These are phyloP conservation scores for Oncorhynchus clarkii DNA, from an alignment of 2,113 vertebrate genomes.

Conservation along the genomic window DNA sequence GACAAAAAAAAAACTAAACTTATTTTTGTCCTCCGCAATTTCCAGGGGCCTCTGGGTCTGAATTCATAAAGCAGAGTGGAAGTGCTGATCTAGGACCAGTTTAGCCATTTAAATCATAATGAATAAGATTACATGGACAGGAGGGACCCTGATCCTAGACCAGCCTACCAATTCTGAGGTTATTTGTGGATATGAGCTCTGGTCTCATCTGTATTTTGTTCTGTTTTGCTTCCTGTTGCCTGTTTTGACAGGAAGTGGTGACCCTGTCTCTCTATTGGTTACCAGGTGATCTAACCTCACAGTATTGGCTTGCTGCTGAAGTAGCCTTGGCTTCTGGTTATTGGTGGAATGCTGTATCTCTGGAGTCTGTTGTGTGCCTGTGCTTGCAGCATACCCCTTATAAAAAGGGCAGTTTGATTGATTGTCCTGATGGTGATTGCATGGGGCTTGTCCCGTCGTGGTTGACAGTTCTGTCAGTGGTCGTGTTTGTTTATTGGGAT, in stretches of 20 bases:
- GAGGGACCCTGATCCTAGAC: too few relatives aligned
- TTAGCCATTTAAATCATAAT: too few relatives aligned
- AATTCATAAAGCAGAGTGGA: too few relatives aligned
- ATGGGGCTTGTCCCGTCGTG: neutral
- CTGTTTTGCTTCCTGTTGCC: slow-evolving; percentile 12
- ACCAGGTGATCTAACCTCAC: slow-evolving; percentile 30
- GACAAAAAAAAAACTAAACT: too few relatives aligned
- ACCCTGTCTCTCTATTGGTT: slow-evolving; percentile 6
- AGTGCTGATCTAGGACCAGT: too few relatives aligned
- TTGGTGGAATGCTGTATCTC: neutral
- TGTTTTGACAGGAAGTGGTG: slow-evolving; percentile 36
- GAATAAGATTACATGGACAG: too few relatives aligned
- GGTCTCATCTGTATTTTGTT: neutral
- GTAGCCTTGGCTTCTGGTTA: slow-evolving; percentile 15
- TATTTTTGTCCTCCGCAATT: too few relatives aligned
- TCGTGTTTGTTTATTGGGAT: neutral
- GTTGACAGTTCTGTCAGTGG: neutral
- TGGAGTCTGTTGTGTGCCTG: slow-evolving; percentile 21
- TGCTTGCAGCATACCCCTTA: slow-evolving; percentile 31
- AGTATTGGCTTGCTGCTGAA: neutral
- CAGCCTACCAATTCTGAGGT: too few relatives aligned
- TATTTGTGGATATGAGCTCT: neutral
- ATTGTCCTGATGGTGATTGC: slow-evolving; percentile 24
- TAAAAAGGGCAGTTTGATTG: neutral
- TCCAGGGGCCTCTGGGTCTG: too few relatives aligned